phyloP scores from a whole-genome alignment of 2,888 invertebrate species.

The Yponomeuta plumbellus region DNA sequence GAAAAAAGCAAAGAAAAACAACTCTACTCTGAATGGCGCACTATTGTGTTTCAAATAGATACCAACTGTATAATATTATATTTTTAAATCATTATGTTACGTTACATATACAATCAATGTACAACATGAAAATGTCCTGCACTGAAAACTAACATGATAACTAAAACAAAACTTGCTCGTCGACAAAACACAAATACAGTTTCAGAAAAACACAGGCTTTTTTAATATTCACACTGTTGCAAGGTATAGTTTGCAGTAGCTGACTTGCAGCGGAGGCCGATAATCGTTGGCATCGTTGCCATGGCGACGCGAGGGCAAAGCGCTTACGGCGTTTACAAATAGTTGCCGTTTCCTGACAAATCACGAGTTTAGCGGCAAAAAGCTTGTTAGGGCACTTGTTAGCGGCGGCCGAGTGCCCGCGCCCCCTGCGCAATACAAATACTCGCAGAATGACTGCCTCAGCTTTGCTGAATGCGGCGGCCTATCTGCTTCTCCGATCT shows the following conservation, averaged over 20 bases:
- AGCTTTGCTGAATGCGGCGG: not conserved
- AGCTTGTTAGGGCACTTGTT: conserved; percentile 14
- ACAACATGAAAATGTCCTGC: not conserved
- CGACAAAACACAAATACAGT: not conserved
- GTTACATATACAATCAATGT: not conserved
- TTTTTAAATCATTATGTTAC: not conserved
- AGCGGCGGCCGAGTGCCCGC: not conserved
- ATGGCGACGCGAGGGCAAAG: not conserved
- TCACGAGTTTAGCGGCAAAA: conserved; percentile 14
- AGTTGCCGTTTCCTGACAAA: conserved; percentile 9
- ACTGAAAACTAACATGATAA: not conserved
- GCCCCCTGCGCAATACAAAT: not conserved
- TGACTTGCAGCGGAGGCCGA: not conserved
- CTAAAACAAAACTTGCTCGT: not conserved
- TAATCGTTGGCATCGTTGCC: not conserved
- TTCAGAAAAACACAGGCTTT: not conserved
- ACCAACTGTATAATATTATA: not conserved
- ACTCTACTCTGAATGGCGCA: not conserved
- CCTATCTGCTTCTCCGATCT: no score
- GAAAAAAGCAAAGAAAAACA: no score
- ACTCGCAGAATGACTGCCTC: not conserved
- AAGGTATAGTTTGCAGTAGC: not conserved
- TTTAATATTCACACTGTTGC: not conserved
- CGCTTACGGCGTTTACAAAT: conserved; percentile 5
- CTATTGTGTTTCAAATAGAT: not conserved